A percentile compares a stretch with the other conserved stretches of the same genome.
Evolutionary conservation across 2,888 invertebrate species (phyloP).

Genomic region (Catonia carolina): DNA sequence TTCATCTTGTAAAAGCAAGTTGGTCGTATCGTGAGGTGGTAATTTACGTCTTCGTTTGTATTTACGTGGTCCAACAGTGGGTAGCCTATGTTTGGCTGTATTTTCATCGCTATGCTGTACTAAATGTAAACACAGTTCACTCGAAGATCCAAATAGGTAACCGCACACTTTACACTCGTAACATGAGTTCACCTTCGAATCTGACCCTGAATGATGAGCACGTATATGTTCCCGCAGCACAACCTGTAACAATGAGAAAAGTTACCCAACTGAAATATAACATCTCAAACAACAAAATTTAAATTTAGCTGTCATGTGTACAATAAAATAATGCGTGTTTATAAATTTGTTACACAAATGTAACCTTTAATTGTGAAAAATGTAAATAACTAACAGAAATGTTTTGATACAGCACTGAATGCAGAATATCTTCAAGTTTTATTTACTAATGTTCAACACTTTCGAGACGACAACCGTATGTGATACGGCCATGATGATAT

Average conservation of each 20-base stretch:
- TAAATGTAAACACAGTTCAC: constrained; percentile 71
- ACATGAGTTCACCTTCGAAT: constrained; percentile 57
- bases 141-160: constrained; percentile 60
- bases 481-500: no score
- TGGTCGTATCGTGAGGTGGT: constrained; percentile 50
- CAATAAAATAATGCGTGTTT: neutral
- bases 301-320: no score
- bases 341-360: neutral
- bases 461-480: no score
- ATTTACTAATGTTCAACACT: no score
- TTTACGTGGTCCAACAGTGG: constrained; percentile 59
- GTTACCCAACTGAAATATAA: neutral
- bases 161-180: constrained; percentile 73
- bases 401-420: no score
- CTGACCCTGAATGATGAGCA: constrained; percentile 77
- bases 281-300: no score
- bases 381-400: no score
- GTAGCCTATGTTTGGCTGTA: constrained; percentile 50
- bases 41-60: constrained; percentile 73
- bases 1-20: constrained; percentile 22
- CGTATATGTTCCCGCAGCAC: constrained; percentile 78
- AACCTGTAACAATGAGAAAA: constrained; percentile 48
- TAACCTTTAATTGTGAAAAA: no score
- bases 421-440: no score
- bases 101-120: constrained; percentile 82